Evolutionary conservation across 2,797 vertebrate species (phyloP), one percentile per base, ranked within the genome.

Genomic region (Sebastes nivosus): DNA sequence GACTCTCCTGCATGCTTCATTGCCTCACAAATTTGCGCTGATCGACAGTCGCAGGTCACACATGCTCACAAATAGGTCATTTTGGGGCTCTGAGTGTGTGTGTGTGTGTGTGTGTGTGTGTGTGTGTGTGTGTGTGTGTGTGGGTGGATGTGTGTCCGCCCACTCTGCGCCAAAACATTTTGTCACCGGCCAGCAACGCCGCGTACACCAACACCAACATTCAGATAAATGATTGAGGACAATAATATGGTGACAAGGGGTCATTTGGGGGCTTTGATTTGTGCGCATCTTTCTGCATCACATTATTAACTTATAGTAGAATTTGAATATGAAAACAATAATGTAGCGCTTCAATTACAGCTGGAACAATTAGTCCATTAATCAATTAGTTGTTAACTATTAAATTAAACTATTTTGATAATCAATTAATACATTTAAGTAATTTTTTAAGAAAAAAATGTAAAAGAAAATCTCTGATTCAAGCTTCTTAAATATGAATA

Each of bases 21-120:
- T 87, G 90, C 92, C 72, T 92, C 80, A 90, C 88, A 94, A 92
- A 94, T 94, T 83, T 89, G 84, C 78, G 66, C 89, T 91, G 92
- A 92, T 93, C 83, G 84, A 91, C 93, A 94, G 88, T 88, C 78
- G 79, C 92, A 90, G 92, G 93, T 94, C 92, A 93, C 85, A 91
- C 80, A 91, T 90, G 87, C 88, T 92, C 82, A 92, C 91, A 92
- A 87, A 93, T 91, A 88, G 92, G 91, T 94, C 91, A 92, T 87
- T 93, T 91, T 87, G 75, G 84, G 81, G 80, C 73, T 69, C 2
- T 50, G 74, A 75, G 34, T 36, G 34, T 36, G 34, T 36, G 34
- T 36, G 74, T 65, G 55, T 54, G 55, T 64, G 6, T 30, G 71
- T 79, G 58, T 74, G 58, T 69, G 55, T 69, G 6, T n/a, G n/a